phyloP scores from a whole-genome alignment of 2,797 vertebrate species.

The Tinamus major region DNA sequence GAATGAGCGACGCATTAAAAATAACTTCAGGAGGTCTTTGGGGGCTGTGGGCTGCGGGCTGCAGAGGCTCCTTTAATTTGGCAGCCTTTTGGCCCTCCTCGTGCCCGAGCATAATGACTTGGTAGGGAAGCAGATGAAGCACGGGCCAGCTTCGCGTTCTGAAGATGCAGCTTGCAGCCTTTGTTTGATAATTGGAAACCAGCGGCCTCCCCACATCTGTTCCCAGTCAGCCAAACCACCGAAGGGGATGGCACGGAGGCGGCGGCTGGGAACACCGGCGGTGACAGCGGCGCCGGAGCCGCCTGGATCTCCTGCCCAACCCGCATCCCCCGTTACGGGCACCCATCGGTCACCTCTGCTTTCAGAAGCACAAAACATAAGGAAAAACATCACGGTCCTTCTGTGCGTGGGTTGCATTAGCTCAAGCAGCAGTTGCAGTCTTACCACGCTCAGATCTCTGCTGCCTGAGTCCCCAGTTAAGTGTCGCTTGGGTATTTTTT shows the following conservation, averaged over 20 bases:
- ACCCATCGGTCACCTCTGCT: neutral
- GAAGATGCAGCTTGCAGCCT: slow-evolving; percentile 47
- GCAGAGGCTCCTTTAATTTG: neutral
- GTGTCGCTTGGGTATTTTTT: slow-evolving; percentile 24
- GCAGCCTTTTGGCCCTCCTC: slow-evolving; percentile 16
- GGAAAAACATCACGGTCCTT: slow-evolving; percentile 50
- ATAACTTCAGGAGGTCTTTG: neutral
- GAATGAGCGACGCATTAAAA: neutral
- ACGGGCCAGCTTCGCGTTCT: slow-evolving; percentile 46
- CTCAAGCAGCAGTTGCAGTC: neutral
- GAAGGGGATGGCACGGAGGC: slow-evolving; percentile 24
- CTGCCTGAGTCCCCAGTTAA: slow-evolving; percentile 43
- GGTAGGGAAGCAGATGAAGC: slow-evolving; percentile 31
- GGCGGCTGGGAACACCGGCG: fast-evolving
- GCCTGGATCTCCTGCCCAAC: neutral
- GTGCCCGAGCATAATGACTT: slow-evolving; percentile 19
- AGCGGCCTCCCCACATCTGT: slow-evolving; percentile 35
- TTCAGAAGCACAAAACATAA: neutral
- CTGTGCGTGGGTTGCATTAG: neutral
- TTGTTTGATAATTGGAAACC: slow-evolving; percentile 65
- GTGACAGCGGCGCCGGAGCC: fast-evolving
- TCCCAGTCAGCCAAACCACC: neutral
- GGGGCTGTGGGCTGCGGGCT: neutral
- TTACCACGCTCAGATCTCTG: neutral
- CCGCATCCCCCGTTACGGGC: neutral